Base-by-base conservation (phyloP, 2,888 invertebrate species). In the Ypsolopha scabrella region DNA sequence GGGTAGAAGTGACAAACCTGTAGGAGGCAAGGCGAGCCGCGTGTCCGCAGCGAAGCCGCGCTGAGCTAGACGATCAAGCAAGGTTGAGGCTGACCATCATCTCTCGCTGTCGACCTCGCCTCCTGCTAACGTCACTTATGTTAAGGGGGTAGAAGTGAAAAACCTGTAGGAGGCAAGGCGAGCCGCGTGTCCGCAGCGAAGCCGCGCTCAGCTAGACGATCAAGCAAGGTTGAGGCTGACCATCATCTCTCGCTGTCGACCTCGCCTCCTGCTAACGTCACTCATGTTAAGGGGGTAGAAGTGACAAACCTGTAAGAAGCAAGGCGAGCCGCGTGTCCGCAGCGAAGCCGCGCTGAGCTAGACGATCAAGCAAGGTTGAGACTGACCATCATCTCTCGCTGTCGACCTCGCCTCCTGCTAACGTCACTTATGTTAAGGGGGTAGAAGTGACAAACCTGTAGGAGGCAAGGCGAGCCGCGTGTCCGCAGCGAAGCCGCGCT, bases 311-410 rank as follows among this genome's bases (percentile, higher is more conserved):
- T 59, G 85, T 86, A 0, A 85, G 82, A 4, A 85, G 85, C 24
- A 86, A 60, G 24, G 83, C 82, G 0, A 86, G 71, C 8, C 79
- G 65, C 2, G 85, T 81, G 62, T 86, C 85, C 0, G 83, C 80
- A 6, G 82, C 83, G 56, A 86, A 81, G 48, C 85, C 85, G 11
- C 83, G 78, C 63, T 85, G 83, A 41, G 85, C 80, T 34, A 86
- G 67, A 10, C 82, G 62, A 54, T 85, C 85, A 52, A 86, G 68
- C 39, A 86, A 75, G 8, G 81, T 77, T 51, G 72, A 71, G 54
- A 85, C 85, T 53, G 85, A 86, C 85, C 85, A 86, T 85, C 85
- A 85, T 73, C 85, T 68, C 58, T 77, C 80, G 54, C 63, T 69
- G 55, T 72, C 69, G 36, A 70, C 65, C 37, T 70, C 75, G 43